Conservation (phyloP, 2,797 vertebrate genomes). For the Lindbergichthys nudifrons region DNA sequence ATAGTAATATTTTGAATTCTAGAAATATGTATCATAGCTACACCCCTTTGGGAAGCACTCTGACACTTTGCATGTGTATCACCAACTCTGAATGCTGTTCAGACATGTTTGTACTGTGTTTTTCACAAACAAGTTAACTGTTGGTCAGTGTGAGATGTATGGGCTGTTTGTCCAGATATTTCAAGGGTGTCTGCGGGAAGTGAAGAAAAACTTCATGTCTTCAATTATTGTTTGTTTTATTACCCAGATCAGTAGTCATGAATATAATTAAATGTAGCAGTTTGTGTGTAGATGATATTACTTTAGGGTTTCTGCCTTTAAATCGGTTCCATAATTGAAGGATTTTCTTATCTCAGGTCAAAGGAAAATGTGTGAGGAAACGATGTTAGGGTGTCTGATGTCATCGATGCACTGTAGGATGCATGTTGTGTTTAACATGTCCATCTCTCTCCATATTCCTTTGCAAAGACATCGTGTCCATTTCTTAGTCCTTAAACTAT, state of each 20-base stretch:
- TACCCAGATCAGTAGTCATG: neutral
- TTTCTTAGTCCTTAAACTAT: neutral
- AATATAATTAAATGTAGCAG: conserved; percentile 22
- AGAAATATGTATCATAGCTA: conserved; percentile 20
- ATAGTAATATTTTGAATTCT: conserved; percentile 6
- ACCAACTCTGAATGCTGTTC: conserved; percentile 33
- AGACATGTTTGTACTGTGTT: conserved; percentile 47
- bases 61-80: conserved; percentile 71
- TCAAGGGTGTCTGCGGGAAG: conserved; percentile 12
- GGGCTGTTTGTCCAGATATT: conserved; percentile 9
- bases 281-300: neutral
- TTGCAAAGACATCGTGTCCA: neutral
- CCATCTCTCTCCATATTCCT: neutral
- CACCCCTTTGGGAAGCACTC: conserved; percentile 45
- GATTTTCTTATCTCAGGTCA: conserved; percentile 62
- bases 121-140: neutral
- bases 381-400: conserved; percentile 18
- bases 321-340: conserved; percentile 17
- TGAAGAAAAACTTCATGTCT: neutral
- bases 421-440: conserved; percentile 24
- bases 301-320: conserved; percentile 3
- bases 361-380: conserved; percentile 34
- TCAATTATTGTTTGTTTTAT: neutral
- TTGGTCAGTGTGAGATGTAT: conserved; percentile 1
- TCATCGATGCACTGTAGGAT: neutral